Evolutionary conservation across 2,113 vertebrate genomes (phyloP).

Genomic region (Piaya cayana): DNA sequence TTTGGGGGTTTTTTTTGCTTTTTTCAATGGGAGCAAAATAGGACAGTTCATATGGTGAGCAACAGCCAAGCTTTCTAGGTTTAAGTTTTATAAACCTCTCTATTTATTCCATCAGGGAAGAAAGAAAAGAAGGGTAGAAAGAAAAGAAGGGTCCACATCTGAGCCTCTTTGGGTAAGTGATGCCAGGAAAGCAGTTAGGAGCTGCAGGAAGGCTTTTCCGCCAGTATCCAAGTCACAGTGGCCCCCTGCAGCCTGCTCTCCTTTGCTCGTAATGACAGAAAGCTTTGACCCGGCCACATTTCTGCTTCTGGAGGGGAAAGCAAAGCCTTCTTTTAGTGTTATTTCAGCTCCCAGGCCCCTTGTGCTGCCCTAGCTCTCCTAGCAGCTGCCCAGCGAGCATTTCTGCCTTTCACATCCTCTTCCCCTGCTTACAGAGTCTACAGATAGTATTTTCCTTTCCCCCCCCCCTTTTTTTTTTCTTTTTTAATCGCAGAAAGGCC

Average conservation of each 20-base stretch:
- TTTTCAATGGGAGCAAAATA: background rate
- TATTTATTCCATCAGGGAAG: background rate
- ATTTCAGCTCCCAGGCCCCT: slow-evolving; percentile 18
- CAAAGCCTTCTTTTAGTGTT: background rate
- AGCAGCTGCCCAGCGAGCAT: slow-evolving; percentile 30
- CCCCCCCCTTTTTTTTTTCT: background rate
- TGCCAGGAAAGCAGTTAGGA: background rate
- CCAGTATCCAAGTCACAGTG: accelerated
- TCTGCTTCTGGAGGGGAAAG: background rate
- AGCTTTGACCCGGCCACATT: background rate
- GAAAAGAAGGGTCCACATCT: background rate
- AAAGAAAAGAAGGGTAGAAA: background rate
- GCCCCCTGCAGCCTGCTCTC: background rate
- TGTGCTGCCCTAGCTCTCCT: background rate
- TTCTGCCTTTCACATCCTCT: slow-evolving; percentile 9
- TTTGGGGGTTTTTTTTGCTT: background rate
- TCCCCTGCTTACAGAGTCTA: slow-evolving; percentile 18
- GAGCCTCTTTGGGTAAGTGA: background rate
- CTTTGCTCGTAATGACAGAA: accelerated
- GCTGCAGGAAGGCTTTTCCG: background rate
- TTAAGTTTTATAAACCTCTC: accelerated
- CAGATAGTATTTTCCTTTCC: background rate
- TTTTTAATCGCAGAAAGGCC: slow-evolving; percentile 75
- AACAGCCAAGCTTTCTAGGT: background rate
- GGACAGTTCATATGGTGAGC: background rate